Base-by-base conservation (phyloP, 2,797 vertebrate species). In the Pempheris klunzingeri region DNA sequence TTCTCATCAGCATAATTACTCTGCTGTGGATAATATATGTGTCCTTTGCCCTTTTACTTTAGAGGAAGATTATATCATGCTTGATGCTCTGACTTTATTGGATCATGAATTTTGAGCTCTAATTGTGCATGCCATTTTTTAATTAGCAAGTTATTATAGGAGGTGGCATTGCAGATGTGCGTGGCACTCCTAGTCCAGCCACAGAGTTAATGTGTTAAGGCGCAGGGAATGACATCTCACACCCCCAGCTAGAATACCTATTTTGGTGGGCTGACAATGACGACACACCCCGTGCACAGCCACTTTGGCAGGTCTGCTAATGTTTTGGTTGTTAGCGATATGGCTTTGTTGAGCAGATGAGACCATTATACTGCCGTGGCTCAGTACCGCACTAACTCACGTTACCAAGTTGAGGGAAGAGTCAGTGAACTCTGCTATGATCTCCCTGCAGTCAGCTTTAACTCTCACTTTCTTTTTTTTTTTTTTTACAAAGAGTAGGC, bases 31-130 rank as follows among this genome's bases (percentile, higher is more conserved):
- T 92, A 92, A 93, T 92, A 79, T 91, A 90, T 92, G 87, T 92
- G 91, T 91, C 90, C 92, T 92, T 90, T 93, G 88, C 88, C 89
- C 92, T 92, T 92, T 91, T 70, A 57, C 89, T 89, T 85, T 74
- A 74, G 77, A 79, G 86, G 80, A 46, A 90, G 92, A 91, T 88
- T 82, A 88, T 91, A 92, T 92, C 88, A 87, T 84, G 88, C 87
- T 85, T 82, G 87, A 90, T 78, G 82, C 83, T 80, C 80, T 66
- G 84, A 78, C 90, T 92, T 91, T 91, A 93, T 92, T 93, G 87
- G 88, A 89, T 93, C 91, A 86, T 92, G 89, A 92, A 92, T 92
- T 92, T 62, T 79, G 77, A 87, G 89, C 88, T 89, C 85, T 92
- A 93, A 92, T 93, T 94, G 89, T 81, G 87, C 90, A 54, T 92